Conservation (phyloP, 2,113 vertebrate genomes). For the Edolisoma coerulescens region DNA sequence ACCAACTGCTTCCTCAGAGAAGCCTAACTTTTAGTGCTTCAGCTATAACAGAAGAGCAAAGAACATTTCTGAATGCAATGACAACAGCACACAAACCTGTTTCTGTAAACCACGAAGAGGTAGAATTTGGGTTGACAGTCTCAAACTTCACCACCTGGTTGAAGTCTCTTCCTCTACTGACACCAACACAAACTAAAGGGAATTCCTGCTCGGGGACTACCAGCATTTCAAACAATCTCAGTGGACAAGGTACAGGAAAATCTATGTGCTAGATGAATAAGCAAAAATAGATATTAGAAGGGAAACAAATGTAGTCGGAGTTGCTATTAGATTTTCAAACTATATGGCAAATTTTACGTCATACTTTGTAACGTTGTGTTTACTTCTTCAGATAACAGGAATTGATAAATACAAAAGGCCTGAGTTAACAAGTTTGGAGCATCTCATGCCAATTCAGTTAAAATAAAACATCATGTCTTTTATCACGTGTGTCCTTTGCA, state of each 20-base stretch:
- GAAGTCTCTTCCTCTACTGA: constrained; percentile 91
- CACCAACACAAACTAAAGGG: constrained; percentile 93
- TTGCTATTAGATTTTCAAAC: not conserved
- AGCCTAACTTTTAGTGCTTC: not conserved
- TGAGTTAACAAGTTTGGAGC: not conserved
- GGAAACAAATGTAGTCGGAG: not conserved
- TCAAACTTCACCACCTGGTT: constrained; percentile 95
- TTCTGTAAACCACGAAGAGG: constrained; percentile 94
- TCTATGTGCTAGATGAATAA: constrained; percentile 86
- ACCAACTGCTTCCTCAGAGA: not conserved
- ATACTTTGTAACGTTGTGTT: not conserved
- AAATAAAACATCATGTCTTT: not conserved
- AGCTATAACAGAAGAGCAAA: not conserved
- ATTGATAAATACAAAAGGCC: not conserved
- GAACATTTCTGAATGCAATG: not conserved
- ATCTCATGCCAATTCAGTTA: not conserved
- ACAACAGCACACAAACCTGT: constrained; percentile 77
- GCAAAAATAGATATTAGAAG: constrained; percentile 3
- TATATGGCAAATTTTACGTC: not conserved
- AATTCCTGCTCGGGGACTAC: constrained; percentile 95
- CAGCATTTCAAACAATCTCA: constrained; percentile 97
- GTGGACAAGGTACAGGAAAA: constrained; percentile 91
- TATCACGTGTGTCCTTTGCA: not conserved
- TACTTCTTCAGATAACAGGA: not conserved
- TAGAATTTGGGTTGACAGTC: constrained; percentile 94